Base-by-base conservation (phyloP, 2,888 invertebrate genomes). In the Clivina fossor region DNA sequence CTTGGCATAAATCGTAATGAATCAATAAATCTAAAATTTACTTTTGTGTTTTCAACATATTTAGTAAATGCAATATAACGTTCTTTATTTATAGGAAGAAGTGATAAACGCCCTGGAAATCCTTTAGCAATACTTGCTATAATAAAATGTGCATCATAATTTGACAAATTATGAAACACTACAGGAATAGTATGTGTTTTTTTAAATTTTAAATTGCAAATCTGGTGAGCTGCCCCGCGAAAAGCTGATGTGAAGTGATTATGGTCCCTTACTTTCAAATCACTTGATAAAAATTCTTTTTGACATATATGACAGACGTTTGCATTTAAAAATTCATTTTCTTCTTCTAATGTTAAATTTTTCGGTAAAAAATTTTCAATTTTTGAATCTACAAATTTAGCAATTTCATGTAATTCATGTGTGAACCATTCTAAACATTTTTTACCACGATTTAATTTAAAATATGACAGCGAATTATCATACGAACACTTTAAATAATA, bases 201-300 rank as follows among this genome's bases (percentile, higher is more conserved):
- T 56, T 61, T 54, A 50, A 58, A 66, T 43, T 65, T 63, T 7
- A 69, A 19, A 58, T 69, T 67, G 46, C 67, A 67, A 5, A 3
- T 18, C 2, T 58, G 33, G 33, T 65, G 64, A 4, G 62, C 58
- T 1, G 57, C 47, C 1, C 62, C 62, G 5, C 61, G 30, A 35
- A 28, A 65, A n/a, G 35, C 46, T 37, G 13, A 43, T 0, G 64
- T 63, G 8, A 63, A 38, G 47, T 68, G 66, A 51, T 57, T 58
- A 41, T 68, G 67, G 57, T 66, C 63, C 1, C 57, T 43, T 13
- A 65, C 65, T 37, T 56, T 30, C 16, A 40, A 24, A 2, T 57
- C 24, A 4, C 11, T n/a, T 1, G 4, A 2, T 18, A 7, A 18
- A 41, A 61, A 56, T 7, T 19, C 9, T 41, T 56, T 50, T 19